Evolutionary conservation across 1,140 invertebrate genomes (phyloP), one percentile per base, ranked within the genome.

Genomic region (Heliothis subflexa): DNA sequence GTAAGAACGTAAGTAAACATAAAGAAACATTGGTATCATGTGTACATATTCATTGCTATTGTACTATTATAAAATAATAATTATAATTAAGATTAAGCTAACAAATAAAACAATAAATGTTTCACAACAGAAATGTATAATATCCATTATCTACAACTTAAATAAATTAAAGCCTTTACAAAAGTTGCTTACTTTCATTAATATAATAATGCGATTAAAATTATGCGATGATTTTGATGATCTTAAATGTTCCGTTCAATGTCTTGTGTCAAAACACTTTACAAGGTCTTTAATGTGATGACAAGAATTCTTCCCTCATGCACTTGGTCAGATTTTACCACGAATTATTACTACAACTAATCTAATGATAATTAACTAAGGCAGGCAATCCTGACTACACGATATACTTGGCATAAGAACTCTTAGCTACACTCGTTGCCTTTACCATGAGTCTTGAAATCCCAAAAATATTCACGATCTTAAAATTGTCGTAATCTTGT

Each of bases 91-190:
- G 16, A 7, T 14, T 70, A 52, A 47, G 40, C 14, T 5, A 21
- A 52, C 54, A 68, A 40, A 28, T 74, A 76, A 74, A 76, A 78
- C 59, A 75, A 70, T 68, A 49, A 50, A 66, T 50, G 66, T 66
- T 28, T 61, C 57, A 62, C 73, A 75, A 75, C 57, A 68, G 55
- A 52, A 76, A 52, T 77, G 73, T 78, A 70, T 68, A 78, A 18
- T 81, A 71, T 66, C 47, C 68, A 57, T 81, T 83, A 81, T 82
- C 81, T 84, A 85, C 73, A 83, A 78, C 85, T 85, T 84, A 87
- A 84, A 84, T 87, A 87, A 82, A 85, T 84, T 87, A 87, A 85
- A 84, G 84, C 86, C 80, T 84, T 85, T 80, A 81, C 52, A 82
- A 81, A 80, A 78, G 33, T 78, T 78, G 28, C 16, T 77, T 74